phyloP scores from a whole-genome alignment of 2,797 vertebrate species.

The Alauda arvensis region DNA sequence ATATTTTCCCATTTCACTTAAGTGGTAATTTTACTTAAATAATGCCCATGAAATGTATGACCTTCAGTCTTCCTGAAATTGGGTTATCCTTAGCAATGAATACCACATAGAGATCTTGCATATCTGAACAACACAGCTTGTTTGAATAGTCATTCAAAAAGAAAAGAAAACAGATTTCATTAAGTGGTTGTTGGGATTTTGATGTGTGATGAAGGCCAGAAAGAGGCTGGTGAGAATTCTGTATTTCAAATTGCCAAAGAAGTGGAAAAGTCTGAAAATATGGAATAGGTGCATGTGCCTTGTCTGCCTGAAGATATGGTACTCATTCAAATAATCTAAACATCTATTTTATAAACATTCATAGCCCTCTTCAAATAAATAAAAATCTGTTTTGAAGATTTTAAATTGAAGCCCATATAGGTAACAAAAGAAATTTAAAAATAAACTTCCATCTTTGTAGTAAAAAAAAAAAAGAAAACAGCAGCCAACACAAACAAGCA shows the following conservation, averaged over 20 bases:
- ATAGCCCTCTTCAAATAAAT: neutral
- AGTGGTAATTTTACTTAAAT: neutral
- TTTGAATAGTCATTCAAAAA: neutral
- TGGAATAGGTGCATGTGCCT: neutral
- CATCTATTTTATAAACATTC: neutral
- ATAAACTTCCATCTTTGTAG: neutral
- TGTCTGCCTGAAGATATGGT: neutral
- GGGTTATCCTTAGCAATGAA: neutral
- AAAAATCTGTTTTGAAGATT: neutral
- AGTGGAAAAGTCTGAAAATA: neutral
- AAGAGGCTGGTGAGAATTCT: neutral
- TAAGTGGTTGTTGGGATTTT: neutral
- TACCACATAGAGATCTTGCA: neutral
- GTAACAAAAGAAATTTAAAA: neutral
- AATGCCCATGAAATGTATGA: neutral
- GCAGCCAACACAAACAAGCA: neutral
- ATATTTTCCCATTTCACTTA: constrained; percentile 16
- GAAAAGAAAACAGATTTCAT: neutral
- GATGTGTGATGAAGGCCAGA: neutral
- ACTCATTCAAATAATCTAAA: neutral
- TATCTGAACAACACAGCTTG: neutral
- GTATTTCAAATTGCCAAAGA: neutral
- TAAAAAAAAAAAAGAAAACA: too few relatives aligned
- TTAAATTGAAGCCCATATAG: too few relatives aligned
- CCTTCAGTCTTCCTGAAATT: neutral